Conservation (phyloP, 1,140 invertebrate genomes). For the Potamilus streckersoni region DNA sequence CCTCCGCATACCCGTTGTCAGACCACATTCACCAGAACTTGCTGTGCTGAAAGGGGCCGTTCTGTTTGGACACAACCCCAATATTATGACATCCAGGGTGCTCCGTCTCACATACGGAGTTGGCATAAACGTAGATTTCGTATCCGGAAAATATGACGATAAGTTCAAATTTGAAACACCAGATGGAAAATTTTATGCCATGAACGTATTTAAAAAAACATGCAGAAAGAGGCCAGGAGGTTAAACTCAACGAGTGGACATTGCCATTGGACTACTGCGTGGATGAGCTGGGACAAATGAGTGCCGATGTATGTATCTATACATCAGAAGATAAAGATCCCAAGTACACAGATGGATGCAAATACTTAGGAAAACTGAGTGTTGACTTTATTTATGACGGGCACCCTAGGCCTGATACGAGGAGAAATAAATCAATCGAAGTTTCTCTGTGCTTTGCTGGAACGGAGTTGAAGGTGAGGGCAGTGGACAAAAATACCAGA, state of each 20-base stretch:
- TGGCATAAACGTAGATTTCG: slow-evolving; percentile 10
- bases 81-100: slow-evolving; percentile 15
- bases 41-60: slow-evolving; percentile 16
- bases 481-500: background rate
- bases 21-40: slow-evolving; percentile 9
- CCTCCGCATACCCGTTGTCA: slow-evolving; percentile 7
- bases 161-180: slow-evolving; percentile 7
- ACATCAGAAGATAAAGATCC: slow-evolving; percentile 13
- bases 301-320: slow-evolving; percentile 6
- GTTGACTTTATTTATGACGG: slow-evolving; percentile 4
- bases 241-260: slow-evolving; percentile 21
- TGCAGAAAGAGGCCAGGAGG: slow-evolving; percentile 10
- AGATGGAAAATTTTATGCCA: slow-evolving; percentile 7
- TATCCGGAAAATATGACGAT: background rate
- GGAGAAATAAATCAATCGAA: slow-evolving; percentile 5
- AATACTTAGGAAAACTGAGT: slow-evolving; percentile 8
- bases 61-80: slow-evolving; percentile 18
- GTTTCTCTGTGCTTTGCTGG: slow-evolving; percentile 19
- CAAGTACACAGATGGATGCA: slow-evolving; percentile 8
- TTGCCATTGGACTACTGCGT: slow-evolving; percentile 11
- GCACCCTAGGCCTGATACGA: background rate
- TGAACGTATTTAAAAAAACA: slow-evolving; percentile 17
- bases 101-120: slow-evolving; percentile 14
- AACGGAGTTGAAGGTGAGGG: slow-evolving; percentile 22
- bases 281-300: slow-evolving; percentile 3